Conservation (phyloP, 1,140 invertebrate species). For the Cardiocondyla obscurior region DNA sequence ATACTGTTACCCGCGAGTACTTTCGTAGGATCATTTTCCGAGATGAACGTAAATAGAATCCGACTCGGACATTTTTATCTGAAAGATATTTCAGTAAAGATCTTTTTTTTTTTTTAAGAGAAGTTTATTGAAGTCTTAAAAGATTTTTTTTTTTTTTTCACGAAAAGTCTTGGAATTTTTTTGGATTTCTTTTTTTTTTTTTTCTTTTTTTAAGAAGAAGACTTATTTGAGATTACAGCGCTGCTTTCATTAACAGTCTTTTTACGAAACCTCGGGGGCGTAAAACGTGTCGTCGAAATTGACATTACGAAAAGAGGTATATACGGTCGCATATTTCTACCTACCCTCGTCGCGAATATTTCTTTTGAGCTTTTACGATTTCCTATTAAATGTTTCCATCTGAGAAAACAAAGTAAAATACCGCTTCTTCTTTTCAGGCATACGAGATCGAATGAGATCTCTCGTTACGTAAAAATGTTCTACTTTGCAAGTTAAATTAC, state of each 20-base stretch:
- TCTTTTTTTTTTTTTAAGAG: too few species aligned
- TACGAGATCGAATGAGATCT: background rate
- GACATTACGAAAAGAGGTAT: constrained; percentile 23
- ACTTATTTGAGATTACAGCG: constrained; percentile 33
- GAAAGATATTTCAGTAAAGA: background rate
- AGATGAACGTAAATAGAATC: constrained; percentile 12
- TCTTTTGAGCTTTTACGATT: background rate
- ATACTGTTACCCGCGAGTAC: background rate
- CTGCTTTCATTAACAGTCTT: background rate
- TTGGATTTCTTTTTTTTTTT: too few species aligned
- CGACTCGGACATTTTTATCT: background rate
- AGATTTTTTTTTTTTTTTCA: too few species aligned
- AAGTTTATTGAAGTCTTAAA: too few species aligned
- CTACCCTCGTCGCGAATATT: background rate
- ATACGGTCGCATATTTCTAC: background rate
- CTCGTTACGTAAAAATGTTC: constrained; percentile 23
- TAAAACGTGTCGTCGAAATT: constrained; percentile 43
- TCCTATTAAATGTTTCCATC: constrained; percentile 43
- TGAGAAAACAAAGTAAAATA: constrained; percentile 4
- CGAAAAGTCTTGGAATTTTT: too few species aligned
- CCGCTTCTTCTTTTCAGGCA: background rate
- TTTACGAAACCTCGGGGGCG: background rate
- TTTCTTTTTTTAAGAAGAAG: background rate
- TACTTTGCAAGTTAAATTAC: background rate
- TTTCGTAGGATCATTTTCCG: constrained; percentile 15